A percentile compares a stretch with the other conserved stretches of the same genome.
Evolutionary conservation across 2,888 invertebrate genomes (phyloP).

Genomic region (Ypsolopha sequella): DNA sequence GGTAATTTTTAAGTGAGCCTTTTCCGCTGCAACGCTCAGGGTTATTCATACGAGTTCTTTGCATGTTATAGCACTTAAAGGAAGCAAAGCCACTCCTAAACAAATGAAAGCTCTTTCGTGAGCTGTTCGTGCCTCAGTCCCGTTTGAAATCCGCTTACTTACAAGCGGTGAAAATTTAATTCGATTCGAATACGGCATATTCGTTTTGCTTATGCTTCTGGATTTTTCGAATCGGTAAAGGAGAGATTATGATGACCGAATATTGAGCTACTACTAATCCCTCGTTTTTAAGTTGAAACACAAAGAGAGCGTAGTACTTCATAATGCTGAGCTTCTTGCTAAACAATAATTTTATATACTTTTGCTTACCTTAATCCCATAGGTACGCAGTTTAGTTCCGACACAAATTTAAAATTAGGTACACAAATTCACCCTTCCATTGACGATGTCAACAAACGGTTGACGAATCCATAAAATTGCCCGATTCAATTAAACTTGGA

Average conservation of each 20-base stretch:
- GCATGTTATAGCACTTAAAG: conserved; percentile 58
- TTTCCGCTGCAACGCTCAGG: conserved; percentile 57
- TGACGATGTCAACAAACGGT: conserved; percentile 8
- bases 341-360: background rate
- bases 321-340: background rate
- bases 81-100: conserved; percentile 58
- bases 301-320: background rate
- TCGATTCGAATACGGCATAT: conserved; percentile 34
- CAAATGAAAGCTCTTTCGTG: conserved; percentile 61
- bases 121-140: conserved; percentile 32
- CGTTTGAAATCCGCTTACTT: conserved; percentile 47
- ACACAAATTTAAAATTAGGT: background rate
- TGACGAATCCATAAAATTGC: conserved; percentile 12
- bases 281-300: background rate
- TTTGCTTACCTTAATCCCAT: background rate
- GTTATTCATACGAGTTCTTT: conserved; percentile 48
- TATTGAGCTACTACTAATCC: too few relatives aligned
- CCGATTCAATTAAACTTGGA: conserved; percentile 11
- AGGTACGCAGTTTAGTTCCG: background rate
- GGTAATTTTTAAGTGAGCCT: conserved; percentile 64
- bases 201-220: conserved; percentile 7
- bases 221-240: background rate
- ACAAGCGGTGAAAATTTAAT: conserved; percentile 57
- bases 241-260: background rate
- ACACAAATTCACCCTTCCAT: background rate